Percentiles rank a stretch among this genome's conserved stretches.
These are phyloP conservation scores for Helostoma temminkii DNA, from an alignment of 2,797 vertebrate species.

Conservation along the genomic window DNA sequence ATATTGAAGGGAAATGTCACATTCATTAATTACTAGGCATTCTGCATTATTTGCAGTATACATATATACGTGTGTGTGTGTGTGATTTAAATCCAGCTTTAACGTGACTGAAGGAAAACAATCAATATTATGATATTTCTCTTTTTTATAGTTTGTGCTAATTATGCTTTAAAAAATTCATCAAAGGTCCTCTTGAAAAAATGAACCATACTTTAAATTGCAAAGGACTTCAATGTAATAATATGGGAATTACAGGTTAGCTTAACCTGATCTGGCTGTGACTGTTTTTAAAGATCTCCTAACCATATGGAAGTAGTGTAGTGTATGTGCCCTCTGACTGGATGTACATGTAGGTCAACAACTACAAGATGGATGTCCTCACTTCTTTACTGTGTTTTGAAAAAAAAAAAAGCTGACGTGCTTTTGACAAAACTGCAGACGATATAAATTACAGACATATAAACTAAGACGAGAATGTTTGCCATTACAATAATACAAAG, in stretches of 20 bases:
- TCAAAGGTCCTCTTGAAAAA: slow-evolving; percentile 5
- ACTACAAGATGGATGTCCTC: slow-evolving; percentile 70
- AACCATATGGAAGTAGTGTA: slow-evolving; percentile 73
- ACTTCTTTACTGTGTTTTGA: slow-evolving; percentile 28
- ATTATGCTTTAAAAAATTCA: slow-evolving; percentile 9
- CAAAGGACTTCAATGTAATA: slow-evolving; percentile 30
- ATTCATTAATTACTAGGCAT: slow-evolving; percentile 24
- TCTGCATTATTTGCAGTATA: background rate
- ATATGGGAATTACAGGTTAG: slow-evolving; percentile 63
- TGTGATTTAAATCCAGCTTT: slow-evolving; percentile 15
- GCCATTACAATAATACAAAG: slow-evolving; percentile 62
- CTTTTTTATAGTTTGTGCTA: slow-evolving; percentile 4
- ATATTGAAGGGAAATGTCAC: slow-evolving; percentile 53
- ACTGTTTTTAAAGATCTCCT: slow-evolving; percentile 73
- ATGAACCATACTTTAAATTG: slow-evolving; percentile 45
- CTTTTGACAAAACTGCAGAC: slow-evolving; percentile 46
- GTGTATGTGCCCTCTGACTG: slow-evolving; percentile 42
- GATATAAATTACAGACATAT: slow-evolving; percentile 55
- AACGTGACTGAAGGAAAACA: background rate
- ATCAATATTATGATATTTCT: background rate
- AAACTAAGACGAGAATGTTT: slow-evolving; percentile 61
- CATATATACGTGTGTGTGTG: too few species aligned
- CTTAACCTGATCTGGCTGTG: slow-evolving; percentile 74
- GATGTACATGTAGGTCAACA: slow-evolving; percentile 76
- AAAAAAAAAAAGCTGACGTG: slow-evolving; percentile 44